Evolutionary conservation across 2,797 vertebrate genomes (phyloP).

Genomic region (Periparus ater): DNA sequence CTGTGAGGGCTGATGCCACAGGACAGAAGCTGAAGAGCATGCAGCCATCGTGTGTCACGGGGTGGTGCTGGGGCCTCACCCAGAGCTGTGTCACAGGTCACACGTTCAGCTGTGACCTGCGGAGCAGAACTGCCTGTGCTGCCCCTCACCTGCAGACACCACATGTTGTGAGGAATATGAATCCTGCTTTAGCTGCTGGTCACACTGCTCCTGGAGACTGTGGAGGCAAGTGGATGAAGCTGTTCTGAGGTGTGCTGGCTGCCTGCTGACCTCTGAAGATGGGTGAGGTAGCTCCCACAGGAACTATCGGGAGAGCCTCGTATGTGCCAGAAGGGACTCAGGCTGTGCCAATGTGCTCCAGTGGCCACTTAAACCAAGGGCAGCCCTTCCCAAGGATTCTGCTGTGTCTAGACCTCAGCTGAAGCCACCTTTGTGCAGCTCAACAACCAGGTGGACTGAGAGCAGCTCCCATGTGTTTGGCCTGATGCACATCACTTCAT

Average conservation of each 20-base stretch:
- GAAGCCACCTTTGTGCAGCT: background rate
- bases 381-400: background rate
- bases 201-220: accelerated
- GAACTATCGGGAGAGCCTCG: accelerated
- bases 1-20: accelerated
- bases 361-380: background rate
- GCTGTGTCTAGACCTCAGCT: background rate
- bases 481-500: background rate
- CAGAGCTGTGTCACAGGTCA: background rate
- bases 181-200: background rate
- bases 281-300: background rate
- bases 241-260: background rate
- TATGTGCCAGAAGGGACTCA: accelerated
- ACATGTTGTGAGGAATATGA: accelerated
- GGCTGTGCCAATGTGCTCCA: accelerated
- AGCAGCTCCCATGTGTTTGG: accelerated
- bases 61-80: background rate
- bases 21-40: background rate
- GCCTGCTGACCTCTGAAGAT: background rate
- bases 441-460: background rate
- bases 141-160: accelerated
- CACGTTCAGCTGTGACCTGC: accelerated
- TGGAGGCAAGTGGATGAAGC: background rate
- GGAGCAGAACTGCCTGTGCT: background rate
- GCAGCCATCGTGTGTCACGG: accelerated